Base-by-base conservation (phyloP, 1,140 invertebrate genomes). In the Meloidogyne hapla region DNA sequence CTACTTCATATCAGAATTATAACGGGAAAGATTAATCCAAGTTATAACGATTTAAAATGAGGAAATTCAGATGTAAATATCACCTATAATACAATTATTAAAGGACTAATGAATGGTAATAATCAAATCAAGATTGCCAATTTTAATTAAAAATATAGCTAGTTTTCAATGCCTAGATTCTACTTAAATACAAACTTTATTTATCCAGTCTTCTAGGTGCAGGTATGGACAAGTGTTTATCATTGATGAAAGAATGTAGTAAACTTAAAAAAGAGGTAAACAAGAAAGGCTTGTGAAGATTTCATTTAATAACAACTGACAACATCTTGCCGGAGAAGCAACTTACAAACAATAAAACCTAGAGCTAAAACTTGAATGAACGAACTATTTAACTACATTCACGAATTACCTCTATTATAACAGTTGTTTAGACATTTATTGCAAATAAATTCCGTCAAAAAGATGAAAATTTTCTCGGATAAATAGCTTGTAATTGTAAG, bases 151-250 rank as follows among this genome's bases (percentile, higher is more conserved):
- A 33, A 33, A 33, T 33, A 33, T 5, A 33, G 3, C 33, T 33
- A 33, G 8, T 33, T 33, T 33, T 33, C 8, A 33, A 5, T 33
- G 33, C 33, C 33, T 33, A 33, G 33, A 33, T 33, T 33, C 8
- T 33, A 56, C 48, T 56, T 56, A 56, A 56, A 56, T 56, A 56
- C 48, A 56, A 56, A 56, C 15, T 48, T 56, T 56, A 56, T 56
- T 56, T 56, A 4, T 56, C 48, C 18, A 56, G 12, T 56, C 48
- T 15, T 15, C 48, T 0, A 56, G 4, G 18, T 5, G 33, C 8
- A 5, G n/a, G 0, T 33, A 33, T 33, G 48, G 18, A 18, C 18
- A 56, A 8, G 18, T n/a, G 5, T n/a, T 56, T n/a, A n/a, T 42
- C 0, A 13, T 42, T 42, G 48, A n/a, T 56, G 48, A 56, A n/a